Evolutionary conservation across 2,888 invertebrate genomes (phyloP).

Genomic region (Priocnemis perturbator): DNA sequence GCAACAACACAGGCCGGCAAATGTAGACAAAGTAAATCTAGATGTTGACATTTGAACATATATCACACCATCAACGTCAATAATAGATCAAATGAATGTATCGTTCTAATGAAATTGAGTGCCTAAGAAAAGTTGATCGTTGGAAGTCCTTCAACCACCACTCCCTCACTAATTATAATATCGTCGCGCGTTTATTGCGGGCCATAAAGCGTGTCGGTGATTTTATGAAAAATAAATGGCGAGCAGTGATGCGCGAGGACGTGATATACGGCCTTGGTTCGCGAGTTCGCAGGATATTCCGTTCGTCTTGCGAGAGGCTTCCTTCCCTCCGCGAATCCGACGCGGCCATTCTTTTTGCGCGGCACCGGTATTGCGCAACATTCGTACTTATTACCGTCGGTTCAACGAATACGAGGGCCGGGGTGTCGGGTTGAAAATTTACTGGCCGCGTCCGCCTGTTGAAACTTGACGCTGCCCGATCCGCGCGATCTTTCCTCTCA

Average conservation of each 20-base stretch:
- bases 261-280: neutral
- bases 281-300: conserved; percentile 28
- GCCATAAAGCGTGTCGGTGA: neutral
- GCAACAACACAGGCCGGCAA: too few relatives aligned
- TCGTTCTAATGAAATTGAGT: too few relatives aligned
- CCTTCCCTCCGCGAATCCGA: conserved; percentile 27
- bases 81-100: too few relatives aligned
- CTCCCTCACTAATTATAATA: neutral
- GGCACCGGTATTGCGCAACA: conserved; percentile 38
- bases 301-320: conserved; percentile 20
- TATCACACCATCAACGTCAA: too few relatives aligned
- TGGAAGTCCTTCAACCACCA: too few relatives aligned
- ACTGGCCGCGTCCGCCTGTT: too few relatives aligned
- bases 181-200: neutral
- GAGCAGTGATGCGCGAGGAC: neutral
- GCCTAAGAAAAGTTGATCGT: too few relatives aligned
- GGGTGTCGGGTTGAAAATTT: neutral
- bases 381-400: conserved; percentile 50
- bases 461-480: too few relatives aligned
- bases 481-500: neutral
- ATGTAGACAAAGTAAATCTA: too few relatives aligned
- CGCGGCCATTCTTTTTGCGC: conserved; percentile 34
- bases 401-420: conserved; percentile 43
- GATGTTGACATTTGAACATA: too few relatives aligned
- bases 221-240: neutral